Evolutionary conservation across 37 sponge, comb jelly and placozoan species (phyloP), one percentile per base, ranked within the genome.

Genomic region (Beroe forskalii): DNA sequence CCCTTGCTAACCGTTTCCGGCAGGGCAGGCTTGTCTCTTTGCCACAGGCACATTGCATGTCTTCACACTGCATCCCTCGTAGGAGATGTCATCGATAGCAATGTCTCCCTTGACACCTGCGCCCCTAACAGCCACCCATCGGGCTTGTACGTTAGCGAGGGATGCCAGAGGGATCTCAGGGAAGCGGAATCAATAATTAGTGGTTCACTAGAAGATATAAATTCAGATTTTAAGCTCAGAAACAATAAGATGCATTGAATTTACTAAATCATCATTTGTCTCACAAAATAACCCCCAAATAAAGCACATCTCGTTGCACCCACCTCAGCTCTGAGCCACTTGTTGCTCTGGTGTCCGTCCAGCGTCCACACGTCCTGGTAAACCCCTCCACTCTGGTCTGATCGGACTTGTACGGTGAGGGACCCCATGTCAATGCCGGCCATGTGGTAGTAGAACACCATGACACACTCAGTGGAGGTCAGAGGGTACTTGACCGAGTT

Each of bases 391-490:
- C 40, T 72, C 37, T 37, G 75, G 9, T 27, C 30, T 17, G 75
- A 72, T 3, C 60, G 19, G 27, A 86, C 89, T 4, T 40, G 4
- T 2, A 55, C 89, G 19, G 25, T n/a, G 41, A 91, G 76, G 1
- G 23, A 19, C 0, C 91, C 91, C 42, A 91, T 72, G 60, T 91
- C 75, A 23, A 41, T 40, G 4, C 91, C 91, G 6, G 43, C 66
- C 91, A 91, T 91, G 76, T 91, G 69, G 63, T 91, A 91, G 41
- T 39, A 91, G 76, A 91, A 91, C 12, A 72, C 91, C 8, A 91
- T 22, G n/a, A 37, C 35, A 69, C 75, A 91, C 12, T 72, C 55
- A 14, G 27, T 22, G 25, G 76, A 6, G 23, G 69, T 91, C 28
- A 62, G 20, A 2, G 41, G 62, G 35, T 40, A 48, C 30, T 1